Evolutionary conservation across 2,113 vertebrate genomes (phyloP).

Genomic region (Siniperca knerii): DNA sequence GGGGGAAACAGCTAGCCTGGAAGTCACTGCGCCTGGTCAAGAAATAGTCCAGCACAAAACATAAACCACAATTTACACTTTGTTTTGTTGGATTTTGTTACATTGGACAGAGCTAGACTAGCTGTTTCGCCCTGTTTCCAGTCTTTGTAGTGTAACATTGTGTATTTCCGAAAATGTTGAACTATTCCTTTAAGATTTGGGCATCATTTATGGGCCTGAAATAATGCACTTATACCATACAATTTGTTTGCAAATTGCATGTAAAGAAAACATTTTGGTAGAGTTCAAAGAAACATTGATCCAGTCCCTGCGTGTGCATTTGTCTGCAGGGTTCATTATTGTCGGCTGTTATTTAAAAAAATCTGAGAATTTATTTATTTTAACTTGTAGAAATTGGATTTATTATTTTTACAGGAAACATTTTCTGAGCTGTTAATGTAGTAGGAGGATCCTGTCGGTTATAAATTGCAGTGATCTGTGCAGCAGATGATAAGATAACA

Average conservation of each 20-base stretch:
- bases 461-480: not conserved
- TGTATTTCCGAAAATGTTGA: not conserved
- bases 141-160: not conserved
- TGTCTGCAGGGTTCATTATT: not conserved
- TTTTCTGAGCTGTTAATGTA: not conserved
- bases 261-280: not conserved
- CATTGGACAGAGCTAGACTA: not conserved
- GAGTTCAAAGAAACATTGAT: not conserved
- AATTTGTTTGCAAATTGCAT: constrained; percentile 1
- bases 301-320: not conserved
- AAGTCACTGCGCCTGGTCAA: not conserved
- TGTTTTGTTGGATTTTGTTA: not conserved
- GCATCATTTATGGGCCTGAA: not conserved
- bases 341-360: not conserved
- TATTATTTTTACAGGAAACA: not conserved
- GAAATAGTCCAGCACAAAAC: not conserved
- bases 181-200: not conserved
- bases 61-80: not conserved
- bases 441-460: not conserved
- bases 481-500: not conserved
- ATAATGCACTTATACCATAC: not conserved
- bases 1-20: not conserved
- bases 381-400: not conserved
- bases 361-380: not conserved
- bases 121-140: not conserved